These are phyloP conservation scores for Eurytoma adleriae DNA, from an alignment of 2,888 invertebrate genomes.

Conservation along the genomic window DNA sequence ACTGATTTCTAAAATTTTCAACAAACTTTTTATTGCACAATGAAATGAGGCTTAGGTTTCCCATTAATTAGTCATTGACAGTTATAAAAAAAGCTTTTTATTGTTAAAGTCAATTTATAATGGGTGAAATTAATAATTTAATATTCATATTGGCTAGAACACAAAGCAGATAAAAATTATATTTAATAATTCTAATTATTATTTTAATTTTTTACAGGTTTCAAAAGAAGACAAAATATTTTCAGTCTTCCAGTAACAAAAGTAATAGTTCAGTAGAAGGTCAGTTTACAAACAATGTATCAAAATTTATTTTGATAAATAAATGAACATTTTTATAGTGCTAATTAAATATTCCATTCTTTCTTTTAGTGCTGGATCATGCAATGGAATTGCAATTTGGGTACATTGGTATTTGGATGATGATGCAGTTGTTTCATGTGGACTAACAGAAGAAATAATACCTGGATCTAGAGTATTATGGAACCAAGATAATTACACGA, in stretches of 20 bases:
- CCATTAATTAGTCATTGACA: too few relatives aligned
- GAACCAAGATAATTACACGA: conserved; percentile 87
- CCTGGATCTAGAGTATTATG: conserved; percentile 83
- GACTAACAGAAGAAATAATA: conserved; percentile 78
- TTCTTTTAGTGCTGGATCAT: conserved; percentile 77
- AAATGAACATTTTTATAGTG: not conserved
- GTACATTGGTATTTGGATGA: conserved; percentile 86
- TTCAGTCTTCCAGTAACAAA: conserved; percentile 84
- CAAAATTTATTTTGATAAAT: not conserved
- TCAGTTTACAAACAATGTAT: conserved; percentile 84
- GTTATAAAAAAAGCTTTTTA: too few relatives aligned
- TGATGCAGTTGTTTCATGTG: conserved; percentile 79
- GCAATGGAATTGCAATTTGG: conserved; percentile 94
- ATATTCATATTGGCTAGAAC: too few relatives aligned
- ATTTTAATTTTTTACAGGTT: too few relatives aligned
- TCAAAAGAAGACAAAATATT: too few relatives aligned
- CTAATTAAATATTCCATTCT: conserved; percentile 56
- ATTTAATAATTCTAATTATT: too few relatives aligned
- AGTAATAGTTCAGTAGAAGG: conserved; percentile 91
- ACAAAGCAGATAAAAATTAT: too few relatives aligned
- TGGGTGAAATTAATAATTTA: too few relatives aligned
- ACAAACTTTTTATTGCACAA: too few relatives aligned
- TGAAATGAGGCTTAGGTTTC: too few relatives aligned
- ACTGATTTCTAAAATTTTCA: too few relatives aligned
- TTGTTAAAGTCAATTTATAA: too few relatives aligned